Evolutionary conservation across 2,797 vertebrate species (phyloP).

Genomic region (Pachyuromys duprasi): DNA sequence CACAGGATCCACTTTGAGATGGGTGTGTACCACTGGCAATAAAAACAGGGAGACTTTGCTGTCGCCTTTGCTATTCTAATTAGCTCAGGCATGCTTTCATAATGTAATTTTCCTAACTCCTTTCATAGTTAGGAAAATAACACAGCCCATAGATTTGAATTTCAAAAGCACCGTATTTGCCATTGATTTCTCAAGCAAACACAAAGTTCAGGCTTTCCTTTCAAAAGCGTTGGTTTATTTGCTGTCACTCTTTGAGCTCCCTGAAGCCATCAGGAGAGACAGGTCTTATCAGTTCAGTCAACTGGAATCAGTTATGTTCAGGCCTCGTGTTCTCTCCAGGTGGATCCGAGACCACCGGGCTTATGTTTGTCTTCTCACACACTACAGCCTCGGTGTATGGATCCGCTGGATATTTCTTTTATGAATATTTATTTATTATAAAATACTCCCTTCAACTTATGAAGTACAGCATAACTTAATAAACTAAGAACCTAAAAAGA

Average conservation of each 20-base stretch:
- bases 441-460: constrained; percentile 23
- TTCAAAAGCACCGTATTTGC: not conserved
- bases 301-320: constrained; percentile 5
- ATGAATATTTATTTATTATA: constrained; percentile 36
- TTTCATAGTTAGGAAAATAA: not conserved
- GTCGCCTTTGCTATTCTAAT: constrained; percentile 62
- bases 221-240: constrained; percentile 1
- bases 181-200: constrained; percentile 42
- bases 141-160: not conserved
- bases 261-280: not conserved
- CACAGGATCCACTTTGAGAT: constrained; percentile 69
- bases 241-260: not conserved
- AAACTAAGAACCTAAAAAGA: constrained; percentile 19
- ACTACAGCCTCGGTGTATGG: too few relatives aligned
- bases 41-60: constrained; percentile 44
- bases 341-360: not conserved
- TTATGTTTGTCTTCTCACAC: not conserved
- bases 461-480: not conserved
- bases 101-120: not conserved
- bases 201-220: constrained; percentile 4
- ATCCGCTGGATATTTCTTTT: constrained; percentile 18
- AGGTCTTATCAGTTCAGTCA: constrained; percentile 18
- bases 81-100: constrained; percentile 36
- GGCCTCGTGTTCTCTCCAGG: not conserved
- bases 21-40: constrained; percentile 41